phyloP scores from a whole-genome alignment of 1,140 invertebrate genomes.

The Chrysoperla carnea region DNA sequence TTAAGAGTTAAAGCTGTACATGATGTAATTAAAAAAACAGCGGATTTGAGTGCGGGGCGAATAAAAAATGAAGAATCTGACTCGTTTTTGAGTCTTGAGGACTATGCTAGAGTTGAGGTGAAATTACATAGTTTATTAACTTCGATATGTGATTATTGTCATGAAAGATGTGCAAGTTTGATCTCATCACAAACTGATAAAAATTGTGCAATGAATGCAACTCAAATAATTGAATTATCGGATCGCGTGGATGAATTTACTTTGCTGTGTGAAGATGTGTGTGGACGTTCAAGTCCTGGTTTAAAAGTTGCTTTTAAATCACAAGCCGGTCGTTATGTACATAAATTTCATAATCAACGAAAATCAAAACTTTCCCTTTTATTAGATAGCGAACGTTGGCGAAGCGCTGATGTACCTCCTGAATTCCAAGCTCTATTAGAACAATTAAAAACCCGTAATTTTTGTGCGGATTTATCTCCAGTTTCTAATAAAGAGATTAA shows the following conservation, averaged over 20 bases:
- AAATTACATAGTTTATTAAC: conserved; percentile 61
- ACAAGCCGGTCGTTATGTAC: conserved; percentile 78
- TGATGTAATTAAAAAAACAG: conserved; percentile 50
- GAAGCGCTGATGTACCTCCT: conserved; percentile 71
- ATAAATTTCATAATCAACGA: conserved; percentile 76
- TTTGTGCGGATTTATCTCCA: conserved; percentile 14
- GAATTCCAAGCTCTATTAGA: conserved; percentile 77
- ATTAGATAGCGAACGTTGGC: conserved; percentile 87
- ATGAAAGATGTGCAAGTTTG: conserved; percentile 75
- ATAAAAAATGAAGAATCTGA: conserved; percentile 16
- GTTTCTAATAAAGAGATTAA: conserved; percentile 10
- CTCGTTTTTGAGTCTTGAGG: conserved; percentile 47
- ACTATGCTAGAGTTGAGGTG: conserved; percentile 42
- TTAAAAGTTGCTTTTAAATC: conserved; percentile 71
- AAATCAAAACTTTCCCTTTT: conserved; percentile 69
- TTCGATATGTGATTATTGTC: conserved; percentile 76
- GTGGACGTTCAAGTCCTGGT: conserved; percentile 59
- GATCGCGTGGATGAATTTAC: conserved; percentile 66
- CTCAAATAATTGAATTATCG: conserved; percentile 62
- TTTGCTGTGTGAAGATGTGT: conserved; percentile 54
- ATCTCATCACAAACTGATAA: conserved; percentile 59
- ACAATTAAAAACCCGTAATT: conserved; percentile 36
- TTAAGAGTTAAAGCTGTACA: conserved; percentile 47
- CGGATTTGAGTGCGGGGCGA: conserved; percentile 35
- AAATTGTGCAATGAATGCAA: conserved; percentile 40